Evolutionary conservation across 2,888 invertebrate genomes (phyloP).

Genomic region (Megaustenia siamemsis): DNA sequence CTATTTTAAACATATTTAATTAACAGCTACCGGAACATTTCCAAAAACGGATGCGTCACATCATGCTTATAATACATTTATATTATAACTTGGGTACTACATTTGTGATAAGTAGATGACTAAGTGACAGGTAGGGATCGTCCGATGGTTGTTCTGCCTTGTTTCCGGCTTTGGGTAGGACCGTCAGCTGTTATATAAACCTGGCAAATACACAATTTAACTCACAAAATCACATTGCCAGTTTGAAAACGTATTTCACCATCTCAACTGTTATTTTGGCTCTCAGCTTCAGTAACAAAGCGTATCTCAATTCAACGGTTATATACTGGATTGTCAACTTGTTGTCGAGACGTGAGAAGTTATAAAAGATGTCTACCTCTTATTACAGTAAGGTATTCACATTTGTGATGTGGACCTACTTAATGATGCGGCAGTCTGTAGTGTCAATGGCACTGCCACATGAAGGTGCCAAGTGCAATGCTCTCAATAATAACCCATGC

Average conservation of each 20-base stretch:
- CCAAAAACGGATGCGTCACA: too few relatives aligned
- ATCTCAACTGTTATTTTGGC: neutral
- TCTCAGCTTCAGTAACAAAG: neutral
- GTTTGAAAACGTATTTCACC: neutral
- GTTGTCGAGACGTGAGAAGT: neutral
- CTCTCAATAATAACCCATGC: conserved; percentile 35
- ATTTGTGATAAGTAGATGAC: too few relatives aligned
- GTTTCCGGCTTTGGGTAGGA: neutral
- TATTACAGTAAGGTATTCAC: neutral
- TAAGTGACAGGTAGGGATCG: neutral
- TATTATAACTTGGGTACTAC: too few relatives aligned
- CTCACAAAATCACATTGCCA: neutral
- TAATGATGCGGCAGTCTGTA: neutral
- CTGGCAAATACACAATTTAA: neutral
- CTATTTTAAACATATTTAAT: too few relatives aligned
- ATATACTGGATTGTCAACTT: neutral
- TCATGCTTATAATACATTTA: too few relatives aligned
- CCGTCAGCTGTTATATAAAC: neutral
- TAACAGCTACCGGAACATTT: too few relatives aligned
- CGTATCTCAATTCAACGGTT: neutral
- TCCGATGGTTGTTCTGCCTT: neutral
- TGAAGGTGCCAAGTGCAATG: neutral
- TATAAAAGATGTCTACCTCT: neutral
- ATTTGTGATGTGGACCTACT: neutral
- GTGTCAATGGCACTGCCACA: neutral